Evolutionary conservation across 2,797 vertebrate genomes (phyloP), one percentile per base, ranked within the genome.

Genomic region (Acanthiza pusilla): DNA sequence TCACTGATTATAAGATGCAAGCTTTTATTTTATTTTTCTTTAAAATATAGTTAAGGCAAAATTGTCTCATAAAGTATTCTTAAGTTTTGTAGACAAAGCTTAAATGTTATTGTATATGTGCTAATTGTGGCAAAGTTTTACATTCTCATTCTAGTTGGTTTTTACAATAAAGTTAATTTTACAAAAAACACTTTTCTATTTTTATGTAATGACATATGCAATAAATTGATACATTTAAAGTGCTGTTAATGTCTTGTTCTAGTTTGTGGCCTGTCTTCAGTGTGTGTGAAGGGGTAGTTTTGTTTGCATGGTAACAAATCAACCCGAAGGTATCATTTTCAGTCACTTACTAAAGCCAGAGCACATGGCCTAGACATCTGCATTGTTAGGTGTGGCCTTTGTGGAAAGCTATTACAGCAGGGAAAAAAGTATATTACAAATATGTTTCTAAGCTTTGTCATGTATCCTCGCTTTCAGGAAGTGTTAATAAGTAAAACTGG

Each of bases 181-280:
- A 94, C 97, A 96, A 97, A 98, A 98, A 98, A 98, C 98, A 98
- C 97, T 90, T 98, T 98, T 98, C 97, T 98, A 98, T 98, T 99
- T 98, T 98, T 98, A 98, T 99, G 98, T 99, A 98, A 98, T 98
- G 98, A 98, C 97, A 99, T 98, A 98, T 98, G 98, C 98, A 99
- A 99, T 99, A 99, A 99, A 99, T 98, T 98, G 98, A 97, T 98
- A 98, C 97, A 97, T 97, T 97, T 72, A 98, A 98, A 95, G 91
- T 97, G 94, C 71, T 91, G 89, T 84, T 93, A 94, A 95, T 95
- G 96, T 96, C 87, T 96, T 96, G 61, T 96, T 94, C 50, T 94
- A 94, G 80, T 97, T 96, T 97, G 95, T 96, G 73, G 27, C 73
- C 32, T 91, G 51, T 89, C 67, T 95, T 85, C 36, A 22, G 42